Percentiles rank a stretch among this genome's conserved stretches.
phyloP scores from a whole-genome alignment of 2,113 vertebrate species.

The Prietella phreatophila region DNA sequence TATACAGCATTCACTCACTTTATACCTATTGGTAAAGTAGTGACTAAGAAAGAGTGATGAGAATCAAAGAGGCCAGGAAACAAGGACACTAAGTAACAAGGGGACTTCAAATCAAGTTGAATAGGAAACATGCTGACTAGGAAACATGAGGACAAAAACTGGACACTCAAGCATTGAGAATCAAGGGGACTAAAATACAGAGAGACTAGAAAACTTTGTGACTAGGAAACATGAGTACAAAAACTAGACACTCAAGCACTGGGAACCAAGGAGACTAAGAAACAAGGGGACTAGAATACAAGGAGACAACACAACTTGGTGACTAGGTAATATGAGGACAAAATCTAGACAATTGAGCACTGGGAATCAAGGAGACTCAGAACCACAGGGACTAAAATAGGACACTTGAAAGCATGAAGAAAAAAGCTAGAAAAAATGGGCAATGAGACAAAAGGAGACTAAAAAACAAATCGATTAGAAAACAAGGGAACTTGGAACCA shows the following conservation, averaged over 20 bases:
- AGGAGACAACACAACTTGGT: not conserved
- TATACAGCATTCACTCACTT: not conserved
- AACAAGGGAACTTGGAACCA: not conserved
- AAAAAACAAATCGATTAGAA: not conserved
- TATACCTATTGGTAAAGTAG: not conserved
- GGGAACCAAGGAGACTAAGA: not conserved
- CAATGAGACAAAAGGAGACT: too few species aligned
- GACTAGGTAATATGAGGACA: not conserved
- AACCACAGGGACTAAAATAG: not conserved
- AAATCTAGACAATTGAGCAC: not conserved
- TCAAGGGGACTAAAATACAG: not conserved
- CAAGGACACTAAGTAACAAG: not conserved
- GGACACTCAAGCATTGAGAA: not conserved
- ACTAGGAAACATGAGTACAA: not conserved
- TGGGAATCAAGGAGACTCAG: not conserved
- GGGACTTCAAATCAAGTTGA: not conserved
- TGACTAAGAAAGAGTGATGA: not conserved
- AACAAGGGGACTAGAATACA: not conserved
- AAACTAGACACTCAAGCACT: not conserved
- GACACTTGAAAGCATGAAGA: not conserved
- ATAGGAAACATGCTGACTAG: not conserved
- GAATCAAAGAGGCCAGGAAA: slow-evolving; percentile 1
- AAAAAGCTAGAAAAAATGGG: not conserved
- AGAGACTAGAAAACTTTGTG: not conserved
- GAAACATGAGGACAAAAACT: not conserved